A percentile compares a stretch with the other conserved stretches of the same genome.
Evolutionary conservation across 2,888 invertebrate genomes (phyloP).

Genomic region (Tachystola acroxantha): DNA sequence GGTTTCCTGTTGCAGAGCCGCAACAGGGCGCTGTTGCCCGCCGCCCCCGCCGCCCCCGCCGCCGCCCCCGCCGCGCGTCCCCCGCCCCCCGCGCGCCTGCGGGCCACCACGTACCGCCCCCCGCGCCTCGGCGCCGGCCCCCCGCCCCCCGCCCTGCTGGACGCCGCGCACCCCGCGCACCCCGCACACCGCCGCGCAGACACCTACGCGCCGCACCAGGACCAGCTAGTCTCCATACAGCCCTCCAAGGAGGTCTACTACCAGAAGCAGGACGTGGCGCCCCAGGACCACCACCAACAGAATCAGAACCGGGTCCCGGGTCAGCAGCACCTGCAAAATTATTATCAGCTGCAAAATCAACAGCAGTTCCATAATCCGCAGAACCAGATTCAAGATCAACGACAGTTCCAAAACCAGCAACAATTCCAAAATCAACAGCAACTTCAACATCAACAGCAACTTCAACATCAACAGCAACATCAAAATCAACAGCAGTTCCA

Average conservation of each 20-base stretch:
- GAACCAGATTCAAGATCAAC: neutral
- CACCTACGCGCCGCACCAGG: slow-evolving; percentile 31
- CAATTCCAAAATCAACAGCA: slow-evolving; percentile 14
- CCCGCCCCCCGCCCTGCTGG: slow-evolving; percentile 33
- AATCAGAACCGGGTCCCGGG: slow-evolving; percentile 8
- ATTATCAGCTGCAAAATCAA: slow-evolving; percentile 16
- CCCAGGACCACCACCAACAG: slow-evolving; percentile 4
- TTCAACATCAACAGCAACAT: slow-evolving; percentile 13
- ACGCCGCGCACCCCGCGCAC: slow-evolving; percentile 32
- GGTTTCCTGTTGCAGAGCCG: slow-evolving; percentile 75
- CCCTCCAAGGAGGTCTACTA: slow-evolving; percentile 32
- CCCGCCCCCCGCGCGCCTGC: slow-evolving; percentile 33
- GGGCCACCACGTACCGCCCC: slow-evolving; percentile 64
- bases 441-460: slow-evolving; percentile 15
- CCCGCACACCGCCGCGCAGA: slow-evolving; percentile 50
- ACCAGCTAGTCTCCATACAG: slow-evolving; percentile 35
- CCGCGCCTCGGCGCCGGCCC: slow-evolving; percentile 42
- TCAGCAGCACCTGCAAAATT: slow-evolving; percentile 13
- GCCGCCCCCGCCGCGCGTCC: slow-evolving; percentile 22
- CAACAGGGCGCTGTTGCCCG: slow-evolving; percentile 55
- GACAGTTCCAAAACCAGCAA: neutral
- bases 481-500: slow-evolving; percentile 15
- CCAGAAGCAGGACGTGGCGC: slow-evolving; percentile 16
- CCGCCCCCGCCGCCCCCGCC: slow-evolving; percentile 19
- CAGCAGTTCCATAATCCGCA: neutral